phyloP scores from a whole-genome alignment of 2,113 vertebrate species.

The Athene noctua region DNA sequence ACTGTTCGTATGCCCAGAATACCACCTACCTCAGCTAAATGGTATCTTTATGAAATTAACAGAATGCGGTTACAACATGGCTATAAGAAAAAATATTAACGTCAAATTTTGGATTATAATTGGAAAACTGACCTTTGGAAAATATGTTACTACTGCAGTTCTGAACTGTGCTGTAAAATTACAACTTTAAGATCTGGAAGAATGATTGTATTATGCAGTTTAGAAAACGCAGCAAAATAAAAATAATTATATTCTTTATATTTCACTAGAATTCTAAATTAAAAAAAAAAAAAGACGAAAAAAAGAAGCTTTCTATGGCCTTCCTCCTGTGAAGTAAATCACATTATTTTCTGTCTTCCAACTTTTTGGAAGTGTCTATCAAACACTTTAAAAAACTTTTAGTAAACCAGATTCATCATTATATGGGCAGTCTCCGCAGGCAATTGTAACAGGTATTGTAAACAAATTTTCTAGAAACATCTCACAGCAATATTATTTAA shows the following conservation, averaged over 20 bases:
- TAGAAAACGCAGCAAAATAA: conserved; percentile 2
- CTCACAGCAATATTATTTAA: neutral
- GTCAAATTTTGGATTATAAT: conserved; percentile 75
- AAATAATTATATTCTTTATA: conserved; percentile 34
- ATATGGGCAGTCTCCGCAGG: neutral
- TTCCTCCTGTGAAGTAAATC: neutral
- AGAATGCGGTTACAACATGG: conserved; percentile 62
- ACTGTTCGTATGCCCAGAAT: conserved; percentile 73
- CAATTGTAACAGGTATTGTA: conserved; percentile 2
- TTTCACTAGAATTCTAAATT: conserved; percentile 1
- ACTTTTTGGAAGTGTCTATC: conserved; percentile 11
- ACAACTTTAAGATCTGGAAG: conserved; percentile 53
- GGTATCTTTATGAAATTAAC: conserved; percentile 82
- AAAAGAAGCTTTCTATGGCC: neutral
- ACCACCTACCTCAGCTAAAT: conserved; percentile 82
- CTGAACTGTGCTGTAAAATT: conserved; percentile 44
- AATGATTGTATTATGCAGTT: conserved; percentile 63
- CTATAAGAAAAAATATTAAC: conserved; percentile 64
- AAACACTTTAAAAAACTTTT: neutral
- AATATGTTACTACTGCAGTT: conserved; percentile 71
- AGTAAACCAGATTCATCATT: neutral
- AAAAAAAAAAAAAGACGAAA: neutral
- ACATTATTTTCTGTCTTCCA: neutral
- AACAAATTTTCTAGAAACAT: neutral
- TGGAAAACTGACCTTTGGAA: conserved; percentile 80